Conservation (phyloP, 2,113 vertebrate genomes). For the Ptilorrhoa leucosticta region DNA sequence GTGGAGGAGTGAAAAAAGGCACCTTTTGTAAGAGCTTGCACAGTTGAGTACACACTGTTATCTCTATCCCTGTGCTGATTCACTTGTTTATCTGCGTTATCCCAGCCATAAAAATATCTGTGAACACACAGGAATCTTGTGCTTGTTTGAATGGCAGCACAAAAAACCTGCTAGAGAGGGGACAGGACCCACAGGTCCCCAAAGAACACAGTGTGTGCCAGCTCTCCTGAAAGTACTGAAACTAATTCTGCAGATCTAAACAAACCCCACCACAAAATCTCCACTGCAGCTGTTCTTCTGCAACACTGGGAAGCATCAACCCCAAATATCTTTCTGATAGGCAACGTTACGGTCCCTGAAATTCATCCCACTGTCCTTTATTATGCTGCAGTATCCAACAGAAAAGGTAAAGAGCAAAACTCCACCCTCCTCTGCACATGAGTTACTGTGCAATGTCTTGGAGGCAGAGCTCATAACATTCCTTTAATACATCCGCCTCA, state of each 20-base stretch:
- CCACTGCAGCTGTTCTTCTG: background rate
- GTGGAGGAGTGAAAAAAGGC: background rate
- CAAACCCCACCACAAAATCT: background rate
- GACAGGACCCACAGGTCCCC: background rate
- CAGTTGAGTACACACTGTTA: background rate
- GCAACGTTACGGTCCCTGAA: accelerated
- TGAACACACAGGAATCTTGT: background rate
- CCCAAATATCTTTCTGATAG: background rate
- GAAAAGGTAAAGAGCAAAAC: background rate
- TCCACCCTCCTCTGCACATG: background rate
- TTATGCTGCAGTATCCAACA: background rate
- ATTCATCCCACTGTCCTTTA: background rate
- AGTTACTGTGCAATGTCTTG: background rate
- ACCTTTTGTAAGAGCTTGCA: background rate
- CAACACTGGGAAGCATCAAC: background rate
- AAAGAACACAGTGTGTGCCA: background rate
- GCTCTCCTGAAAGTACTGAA: background rate
- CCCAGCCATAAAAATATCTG: background rate
- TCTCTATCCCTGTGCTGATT: background rate
- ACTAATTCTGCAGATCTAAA: background rate
- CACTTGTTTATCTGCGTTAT: background rate
- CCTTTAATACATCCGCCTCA: background rate
- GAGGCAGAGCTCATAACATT: background rate
- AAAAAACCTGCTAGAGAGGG: background rate
- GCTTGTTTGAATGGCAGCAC: background rate